These are phyloP conservation scores for Aotus griseimembra DNA, from an alignment of 2,797 vertebrate genomes.

Conservation along the genomic window DNA sequence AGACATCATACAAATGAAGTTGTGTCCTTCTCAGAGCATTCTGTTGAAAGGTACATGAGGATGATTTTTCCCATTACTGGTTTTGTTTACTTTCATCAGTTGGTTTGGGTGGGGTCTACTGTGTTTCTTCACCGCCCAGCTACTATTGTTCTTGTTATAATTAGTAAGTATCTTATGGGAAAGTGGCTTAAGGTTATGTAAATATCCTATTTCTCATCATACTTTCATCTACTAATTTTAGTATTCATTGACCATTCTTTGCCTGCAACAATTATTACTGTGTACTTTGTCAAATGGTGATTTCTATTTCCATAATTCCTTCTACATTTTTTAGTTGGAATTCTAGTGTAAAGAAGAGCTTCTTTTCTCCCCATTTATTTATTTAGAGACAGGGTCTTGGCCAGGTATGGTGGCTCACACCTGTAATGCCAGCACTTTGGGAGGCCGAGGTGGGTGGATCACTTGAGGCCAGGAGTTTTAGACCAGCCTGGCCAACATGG, in stretches of 20 bases:
- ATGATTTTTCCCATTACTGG: neutral
- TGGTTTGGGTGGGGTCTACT: neutral
- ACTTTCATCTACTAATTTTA: neutral
- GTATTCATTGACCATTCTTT: neutral
- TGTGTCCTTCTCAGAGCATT: neutral
- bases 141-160: neutral
- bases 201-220: neutral
- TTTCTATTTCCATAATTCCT: conserved; percentile 10
- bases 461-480: neutral
- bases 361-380: neutral
- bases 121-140: neutral
- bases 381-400: neutral
- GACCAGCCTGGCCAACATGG: neutral
- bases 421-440: neutral
- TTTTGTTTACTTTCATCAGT: neutral
- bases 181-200: neutral
- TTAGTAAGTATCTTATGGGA: neutral
- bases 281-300: neutral
- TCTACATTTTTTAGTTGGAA: neutral
- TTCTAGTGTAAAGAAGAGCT: neutral
- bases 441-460: neutral
- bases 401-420: neutral
- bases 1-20: neutral
- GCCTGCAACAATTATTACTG: neutral
- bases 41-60: neutral